phyloP scores from a whole-genome alignment of 2,888 invertebrate species.

The Drosophila picticornis region DNA sequence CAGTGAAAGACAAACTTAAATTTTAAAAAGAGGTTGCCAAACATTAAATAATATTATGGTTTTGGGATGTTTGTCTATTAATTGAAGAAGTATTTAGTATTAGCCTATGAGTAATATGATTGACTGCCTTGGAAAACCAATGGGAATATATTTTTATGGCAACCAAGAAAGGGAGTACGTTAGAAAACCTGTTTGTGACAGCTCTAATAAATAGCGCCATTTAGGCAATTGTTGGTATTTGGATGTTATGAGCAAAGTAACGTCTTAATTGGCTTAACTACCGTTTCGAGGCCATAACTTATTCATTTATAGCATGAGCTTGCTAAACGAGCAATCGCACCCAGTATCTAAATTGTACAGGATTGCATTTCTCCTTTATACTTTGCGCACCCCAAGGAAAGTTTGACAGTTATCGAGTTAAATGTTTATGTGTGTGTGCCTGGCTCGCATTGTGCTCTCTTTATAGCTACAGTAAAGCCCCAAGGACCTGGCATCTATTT shows the following conservation, averaged over 20 bases:
- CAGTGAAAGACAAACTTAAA: not conserved
- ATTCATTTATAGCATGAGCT: conserved; percentile 36
- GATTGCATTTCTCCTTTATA: conserved; percentile 45
- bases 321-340: conserved; percentile 9
- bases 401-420: conserved; percentile 51
- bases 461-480: conserved; percentile 21
- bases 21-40: not conserved
- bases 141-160: not conserved
- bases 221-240: conserved; percentile 4
- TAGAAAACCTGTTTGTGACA: conserved; percentile 6
- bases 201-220: conserved; percentile 19
- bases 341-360: conserved; percentile 50
- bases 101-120: not conserved
- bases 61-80: not conserved
- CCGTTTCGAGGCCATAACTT: conserved; percentile 12
- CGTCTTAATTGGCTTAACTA: conserved; percentile 27
- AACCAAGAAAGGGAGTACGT: not conserved
- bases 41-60: not conserved
- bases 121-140: not conserved
- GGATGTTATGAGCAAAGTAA: conserved; percentile 7
- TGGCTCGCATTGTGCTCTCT: conserved; percentile 1
- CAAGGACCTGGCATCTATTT: conserved; percentile 49
- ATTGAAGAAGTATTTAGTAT: not conserved
- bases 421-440: conserved; percentile 4
- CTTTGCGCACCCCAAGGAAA: conserved; percentile 31